Evolutionary conservation across 2,797 vertebrate genomes (phyloP).

Genomic region (Periparus ater): DNA sequence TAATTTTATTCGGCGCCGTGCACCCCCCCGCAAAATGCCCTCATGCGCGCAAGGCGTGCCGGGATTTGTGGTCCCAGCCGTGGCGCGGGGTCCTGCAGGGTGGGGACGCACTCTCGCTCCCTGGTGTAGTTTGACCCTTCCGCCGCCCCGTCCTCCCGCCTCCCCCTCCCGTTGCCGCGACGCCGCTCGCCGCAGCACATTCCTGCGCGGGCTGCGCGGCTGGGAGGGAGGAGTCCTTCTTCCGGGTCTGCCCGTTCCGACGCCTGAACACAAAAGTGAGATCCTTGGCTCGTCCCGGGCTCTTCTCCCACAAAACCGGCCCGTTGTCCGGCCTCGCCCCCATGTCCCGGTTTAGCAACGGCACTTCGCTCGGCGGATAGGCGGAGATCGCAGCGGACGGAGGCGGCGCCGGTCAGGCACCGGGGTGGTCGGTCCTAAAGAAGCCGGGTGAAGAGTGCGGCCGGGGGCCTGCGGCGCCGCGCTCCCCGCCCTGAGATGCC

Average conservation of each 20-base stretch:
- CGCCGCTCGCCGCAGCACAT: neutral
- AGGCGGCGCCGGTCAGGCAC: neutral
- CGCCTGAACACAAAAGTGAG: conserved; percentile 10
- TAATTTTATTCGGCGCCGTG: neutral
- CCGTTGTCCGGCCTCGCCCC: rapidly evolving
- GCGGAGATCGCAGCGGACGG: rapidly evolving
- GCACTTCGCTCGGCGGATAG: rapidly evolving
- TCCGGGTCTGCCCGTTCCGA: rapidly evolving
- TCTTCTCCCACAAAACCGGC: rapidly evolving
- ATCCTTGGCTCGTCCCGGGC: rapidly evolving
- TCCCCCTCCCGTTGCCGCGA: neutral
- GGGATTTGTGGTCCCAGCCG: neutral
- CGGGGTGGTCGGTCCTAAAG: rapidly evolving
- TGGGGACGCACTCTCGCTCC: neutral
- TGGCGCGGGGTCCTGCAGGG: rapidly evolving
- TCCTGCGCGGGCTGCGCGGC: neutral
- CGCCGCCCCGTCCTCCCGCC: neutral
- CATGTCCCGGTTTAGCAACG: rapidly evolving
- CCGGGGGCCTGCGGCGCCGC: neutral
- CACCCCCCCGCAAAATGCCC: rapidly evolving
- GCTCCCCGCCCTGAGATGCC: conserved; percentile 55
- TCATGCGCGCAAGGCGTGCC: rapidly evolving
- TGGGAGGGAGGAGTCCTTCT: neutral
- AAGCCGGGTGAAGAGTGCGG: neutral
- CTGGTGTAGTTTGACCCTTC: neutral